A percentile compares a stretch with the other conserved stretches of the same genome.
Conservation (phyloP, 2,888 invertebrate species). For the Ommatoiulus sabulosus region DNA sequence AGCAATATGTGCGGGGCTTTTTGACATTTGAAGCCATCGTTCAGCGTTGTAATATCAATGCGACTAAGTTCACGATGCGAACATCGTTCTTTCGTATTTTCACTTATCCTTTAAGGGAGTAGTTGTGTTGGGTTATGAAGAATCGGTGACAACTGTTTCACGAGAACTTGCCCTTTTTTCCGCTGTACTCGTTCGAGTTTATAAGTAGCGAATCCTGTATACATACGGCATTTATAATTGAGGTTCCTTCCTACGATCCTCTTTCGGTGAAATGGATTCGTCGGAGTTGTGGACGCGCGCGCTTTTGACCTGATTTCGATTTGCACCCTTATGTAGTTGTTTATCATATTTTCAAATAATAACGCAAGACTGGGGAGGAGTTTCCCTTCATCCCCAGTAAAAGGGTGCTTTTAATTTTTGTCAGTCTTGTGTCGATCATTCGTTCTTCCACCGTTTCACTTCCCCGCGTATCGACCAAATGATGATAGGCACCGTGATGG, state of each 20-base stretch:
- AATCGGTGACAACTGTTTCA: background rate
- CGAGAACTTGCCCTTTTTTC: background rate
- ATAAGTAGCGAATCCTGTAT: background rate
- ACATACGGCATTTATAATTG: conserved; percentile 17
- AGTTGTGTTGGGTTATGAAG: background rate
- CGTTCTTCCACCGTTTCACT: too few relatives aligned
- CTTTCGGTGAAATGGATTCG: background rate
- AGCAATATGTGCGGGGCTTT: conserved; percentile 5
- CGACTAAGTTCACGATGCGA: background rate
- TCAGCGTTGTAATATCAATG: background rate
- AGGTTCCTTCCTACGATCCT: background rate
- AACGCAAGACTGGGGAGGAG: background rate
- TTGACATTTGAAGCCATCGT: background rate
- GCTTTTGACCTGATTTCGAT: conserved; percentile 9
- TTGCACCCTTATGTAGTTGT: background rate
- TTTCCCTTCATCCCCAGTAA: background rate
- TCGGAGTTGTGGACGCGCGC: background rate
- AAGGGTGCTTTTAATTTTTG: background rate
- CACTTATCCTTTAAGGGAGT: background rate
- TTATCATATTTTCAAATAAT: background rate
- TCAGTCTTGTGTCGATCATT: too few relatives aligned
- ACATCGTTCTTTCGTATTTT: background rate
- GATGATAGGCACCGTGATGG: background rate
- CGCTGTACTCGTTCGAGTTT: background rate
- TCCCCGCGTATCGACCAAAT: too few relatives aligned